Conservation (phyloP, 2,888 invertebrate species). For the Drosophila testacea region DNA sequence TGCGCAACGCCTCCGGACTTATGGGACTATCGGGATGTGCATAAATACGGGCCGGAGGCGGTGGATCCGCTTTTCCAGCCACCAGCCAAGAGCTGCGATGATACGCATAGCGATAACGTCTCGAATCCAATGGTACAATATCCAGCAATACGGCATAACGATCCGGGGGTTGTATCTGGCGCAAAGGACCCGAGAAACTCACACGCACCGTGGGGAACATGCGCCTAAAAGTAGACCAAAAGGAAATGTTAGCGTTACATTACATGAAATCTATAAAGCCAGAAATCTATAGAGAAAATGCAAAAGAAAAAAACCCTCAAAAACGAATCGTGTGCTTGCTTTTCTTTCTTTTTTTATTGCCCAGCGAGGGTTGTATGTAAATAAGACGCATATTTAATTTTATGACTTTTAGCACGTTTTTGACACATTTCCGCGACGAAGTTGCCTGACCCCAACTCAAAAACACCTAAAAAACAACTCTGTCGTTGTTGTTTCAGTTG, state of each 20-base stretch:
- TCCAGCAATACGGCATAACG: constrained; percentile 97
- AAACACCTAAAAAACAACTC: constrained; percentile 1
- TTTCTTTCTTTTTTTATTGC: constrained; percentile 59
- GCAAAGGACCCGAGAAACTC: constrained; percentile 91
- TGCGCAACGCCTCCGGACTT: constrained; percentile 96
- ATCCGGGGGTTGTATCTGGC: constrained; percentile 90
- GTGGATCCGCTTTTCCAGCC: constrained; percentile 99
- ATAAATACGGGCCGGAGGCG: constrained; percentile 96
- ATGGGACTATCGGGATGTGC: constrained; percentile 98
- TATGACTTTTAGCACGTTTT: constrained; percentile 82
- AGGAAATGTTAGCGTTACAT: constrained; percentile 19
- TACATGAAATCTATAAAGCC: constrained; percentile 19
- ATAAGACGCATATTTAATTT: constrained; percentile 81
- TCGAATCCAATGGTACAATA: constrained; percentile 98
- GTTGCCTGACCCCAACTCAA: constrained; percentile 24
- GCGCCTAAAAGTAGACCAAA: constrained; percentile 88
- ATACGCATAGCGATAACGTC: constrained; percentile 98
- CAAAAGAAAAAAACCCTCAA: constrained; percentile 11
- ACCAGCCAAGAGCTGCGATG: constrained; percentile 99
- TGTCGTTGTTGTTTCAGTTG: constrained; percentile 27
- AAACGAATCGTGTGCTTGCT: constrained; percentile 29
- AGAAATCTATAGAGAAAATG: constrained; percentile 11
- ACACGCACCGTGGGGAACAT: constrained; percentile 99
- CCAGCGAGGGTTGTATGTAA: constrained; percentile 63
- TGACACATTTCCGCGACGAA: constrained; percentile 77